Evolutionary conservation across 64 coral and sea anemone species (phyloP).

Genomic region (Pocillopora damicornis): DNA sequence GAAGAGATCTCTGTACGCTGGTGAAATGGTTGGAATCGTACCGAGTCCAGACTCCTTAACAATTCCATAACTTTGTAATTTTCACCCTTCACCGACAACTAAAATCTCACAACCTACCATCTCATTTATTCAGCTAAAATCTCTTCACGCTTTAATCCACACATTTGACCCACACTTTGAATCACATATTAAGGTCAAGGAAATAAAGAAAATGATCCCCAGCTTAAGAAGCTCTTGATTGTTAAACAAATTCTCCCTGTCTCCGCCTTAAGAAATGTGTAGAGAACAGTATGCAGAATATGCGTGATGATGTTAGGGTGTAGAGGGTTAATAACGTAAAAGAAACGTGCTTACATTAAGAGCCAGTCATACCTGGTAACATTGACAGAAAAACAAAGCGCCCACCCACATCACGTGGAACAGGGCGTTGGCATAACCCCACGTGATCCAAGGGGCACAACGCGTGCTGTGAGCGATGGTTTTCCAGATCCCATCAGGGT

Average conservation of each 20-base stretch:
- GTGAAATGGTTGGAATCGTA: too few relatives aligned
- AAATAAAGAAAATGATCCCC: background rate
- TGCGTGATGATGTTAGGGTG: background rate
- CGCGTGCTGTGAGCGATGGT: slow-evolving; percentile 40
- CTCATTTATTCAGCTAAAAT: too few relatives aligned
- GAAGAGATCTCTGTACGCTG: too few relatives aligned
- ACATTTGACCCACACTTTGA: background rate
- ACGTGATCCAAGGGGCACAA: slow-evolving; percentile 80
- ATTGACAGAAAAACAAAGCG: slow-evolving; percentile 70
- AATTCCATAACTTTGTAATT: too few relatives aligned
- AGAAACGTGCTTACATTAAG: background rate
- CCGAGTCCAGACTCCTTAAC: too few relatives aligned
- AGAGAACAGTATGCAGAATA: too few relatives aligned
- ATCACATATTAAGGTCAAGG: background rate
- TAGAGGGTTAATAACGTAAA: background rate
- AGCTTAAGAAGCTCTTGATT: too few relatives aligned
- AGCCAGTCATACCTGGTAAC: slow-evolving; percentile 61
- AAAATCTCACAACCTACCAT: background rate
- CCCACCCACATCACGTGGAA: slow-evolving; percentile 83
- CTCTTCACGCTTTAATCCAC: too few relatives aligned
- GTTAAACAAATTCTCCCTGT: too few relatives aligned
- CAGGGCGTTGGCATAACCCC: slow-evolving; percentile 76
- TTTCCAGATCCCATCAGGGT: slow-evolving; percentile 55
- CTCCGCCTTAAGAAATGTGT: too few relatives aligned
- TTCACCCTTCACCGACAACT: background rate